Percentiles rank a stretch among this genome's conserved stretches.
Evolutionary conservation across 2,797 vertebrate genomes (phyloP).

Genomic region (Sebastes trivittatus): DNA sequence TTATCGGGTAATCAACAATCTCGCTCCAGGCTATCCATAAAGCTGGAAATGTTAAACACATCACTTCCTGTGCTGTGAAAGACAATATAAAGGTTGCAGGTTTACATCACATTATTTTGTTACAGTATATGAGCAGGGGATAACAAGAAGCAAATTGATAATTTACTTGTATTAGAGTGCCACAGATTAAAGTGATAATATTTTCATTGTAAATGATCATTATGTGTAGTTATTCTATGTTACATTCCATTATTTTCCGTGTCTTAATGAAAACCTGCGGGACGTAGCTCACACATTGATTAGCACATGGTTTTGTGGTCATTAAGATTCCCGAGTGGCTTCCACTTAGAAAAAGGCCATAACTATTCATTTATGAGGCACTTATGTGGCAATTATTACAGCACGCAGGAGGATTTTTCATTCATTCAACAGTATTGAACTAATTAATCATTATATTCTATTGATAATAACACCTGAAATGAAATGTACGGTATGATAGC

Average conservation of each 20-base stretch:
- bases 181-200: background rate
- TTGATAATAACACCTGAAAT: background rate
- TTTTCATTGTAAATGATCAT: background rate
- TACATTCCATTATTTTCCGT: slow-evolving; percentile 10
- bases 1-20: background rate
- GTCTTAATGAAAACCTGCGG: slow-evolving; percentile 11
- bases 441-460: slow-evolving; percentile 10
- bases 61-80: background rate
- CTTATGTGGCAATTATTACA: background rate
- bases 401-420: background rate
- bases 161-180: background rate
- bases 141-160: background rate
- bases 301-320: slow-evolving; percentile 22
- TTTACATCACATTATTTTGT: background rate
- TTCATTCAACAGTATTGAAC: background rate
- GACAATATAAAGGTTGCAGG: background rate
- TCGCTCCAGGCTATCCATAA: background rate
- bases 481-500: background rate
- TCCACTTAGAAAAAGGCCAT: slow-evolving; percentile 20
- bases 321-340: slow-evolving; percentile 36
- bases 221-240: background rate
- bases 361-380: slow-evolving; percentile 4
- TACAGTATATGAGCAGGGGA: background rate
- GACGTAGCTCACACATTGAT: slow-evolving; percentile 26
- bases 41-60: background rate